Conservation (phyloP, 2,113 vertebrate genomes). For the Rhynchopsitta pachyrhyncha region DNA sequence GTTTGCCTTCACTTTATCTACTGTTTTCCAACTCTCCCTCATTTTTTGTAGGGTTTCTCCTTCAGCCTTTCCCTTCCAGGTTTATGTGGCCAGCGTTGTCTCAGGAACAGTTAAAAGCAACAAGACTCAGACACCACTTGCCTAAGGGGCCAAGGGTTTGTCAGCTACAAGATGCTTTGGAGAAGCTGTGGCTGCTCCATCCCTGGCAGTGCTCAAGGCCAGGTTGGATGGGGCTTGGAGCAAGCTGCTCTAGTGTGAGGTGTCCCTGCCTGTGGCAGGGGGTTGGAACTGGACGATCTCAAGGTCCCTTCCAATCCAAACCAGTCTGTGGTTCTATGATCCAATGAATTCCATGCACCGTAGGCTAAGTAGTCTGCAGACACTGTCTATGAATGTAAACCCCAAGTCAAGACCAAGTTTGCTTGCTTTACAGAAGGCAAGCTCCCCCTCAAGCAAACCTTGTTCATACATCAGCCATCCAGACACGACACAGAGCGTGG, state of each 20-base stretch:
- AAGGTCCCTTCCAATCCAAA: neutral
- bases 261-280: neutral
- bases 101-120: conserved; percentile 23
- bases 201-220: neutral
- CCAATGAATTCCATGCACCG: neutral
- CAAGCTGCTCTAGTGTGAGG: neutral
- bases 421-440: neutral
- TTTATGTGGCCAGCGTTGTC: neutral
- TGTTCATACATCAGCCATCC: neutral
- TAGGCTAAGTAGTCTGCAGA: neutral
- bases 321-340: neutral
- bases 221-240: neutral
- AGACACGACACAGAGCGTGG: neutral
- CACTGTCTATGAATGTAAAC: neutral
- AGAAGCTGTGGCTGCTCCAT: neutral
- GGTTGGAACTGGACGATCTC: neutral
- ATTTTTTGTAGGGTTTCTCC: neutral
- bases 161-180: conserved; percentile 55
- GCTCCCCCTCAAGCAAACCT: neutral
- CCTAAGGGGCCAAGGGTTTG: conserved; percentile 31
- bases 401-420: neutral
- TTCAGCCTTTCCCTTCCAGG: neutral
- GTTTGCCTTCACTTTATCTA: neutral
- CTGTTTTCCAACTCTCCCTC: neutral
- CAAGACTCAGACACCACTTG: conserved; percentile 13